These are phyloP conservation scores for Bradypodion pumilum DNA, from an alignment of 2,797 vertebrate species.

Conservation along the genomic window DNA sequence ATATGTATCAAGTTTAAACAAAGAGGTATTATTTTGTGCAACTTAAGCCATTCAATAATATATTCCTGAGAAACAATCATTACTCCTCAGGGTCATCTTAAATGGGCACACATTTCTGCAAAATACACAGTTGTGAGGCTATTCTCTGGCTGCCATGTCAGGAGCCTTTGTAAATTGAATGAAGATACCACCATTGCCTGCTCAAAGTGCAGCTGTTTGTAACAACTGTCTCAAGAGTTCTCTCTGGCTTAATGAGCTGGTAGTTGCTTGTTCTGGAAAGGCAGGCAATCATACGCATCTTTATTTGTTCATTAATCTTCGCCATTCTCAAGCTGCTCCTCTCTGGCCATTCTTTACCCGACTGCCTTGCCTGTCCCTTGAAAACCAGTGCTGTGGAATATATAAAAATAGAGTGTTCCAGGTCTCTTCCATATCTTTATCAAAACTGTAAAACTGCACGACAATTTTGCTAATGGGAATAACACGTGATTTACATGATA, in stretches of 20 bases:
- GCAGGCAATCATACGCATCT: conserved; percentile 43
- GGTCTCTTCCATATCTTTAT: not conserved
- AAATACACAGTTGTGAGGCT: conserved; percentile 30
- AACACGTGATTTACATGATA: too few species aligned
- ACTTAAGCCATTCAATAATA: not conserved
- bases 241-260: conserved; percentile 26
- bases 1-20: not conserved
- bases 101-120: not conserved
- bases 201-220: conserved; percentile 35
- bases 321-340: conserved; percentile 35
- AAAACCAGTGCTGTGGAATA: conserved; percentile 25
- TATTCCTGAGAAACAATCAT: not conserved
- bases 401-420: conserved; percentile 27
- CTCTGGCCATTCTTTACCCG: conserved; percentile 33
- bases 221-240: conserved; percentile 7
- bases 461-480: too few species aligned
- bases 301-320: conserved; percentile 51
- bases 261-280: conserved; percentile 46
- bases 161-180: conserved; percentile 32
- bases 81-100: conserved; percentile 16
- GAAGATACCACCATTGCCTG: conserved; percentile 13
- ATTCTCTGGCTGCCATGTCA: conserved; percentile 30
- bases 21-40: not conserved
- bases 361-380: conserved; percentile 14
- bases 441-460: too few species aligned